Base-by-base conservation (phyloP, 1,140 invertebrate genomes). In the Zaprionus gabonicus region DNA sequence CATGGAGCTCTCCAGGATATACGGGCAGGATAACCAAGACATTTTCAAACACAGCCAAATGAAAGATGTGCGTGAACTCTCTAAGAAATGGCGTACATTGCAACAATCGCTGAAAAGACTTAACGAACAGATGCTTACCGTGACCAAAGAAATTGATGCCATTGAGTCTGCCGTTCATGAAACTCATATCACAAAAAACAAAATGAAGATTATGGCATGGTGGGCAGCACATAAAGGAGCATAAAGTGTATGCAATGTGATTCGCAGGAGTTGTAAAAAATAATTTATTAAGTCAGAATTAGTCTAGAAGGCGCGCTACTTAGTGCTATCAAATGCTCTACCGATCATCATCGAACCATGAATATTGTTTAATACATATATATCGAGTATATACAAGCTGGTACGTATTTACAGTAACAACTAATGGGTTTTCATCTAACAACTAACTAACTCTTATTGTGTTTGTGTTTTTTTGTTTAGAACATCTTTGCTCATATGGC, bases 261-360 rank as follows among this genome's bases (percentile, higher is more conserved):
- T 25, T 36, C n/a, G 15, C 17, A 20, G 44, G 25, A 46, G 60
- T 67, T 72, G 66, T 67, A 63, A 25, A 34, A 74, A 90, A 90
- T 88, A 88, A 88, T 88, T 88, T 88, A 88, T 87, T 87, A 87
- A 56, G 62, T 78, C 78, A 81, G 70, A 90, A 88, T 90, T 90
- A 88, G 81, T 85, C 85, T 88, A 88, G 23, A 76, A 78, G 65
- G 41, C 59, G 74, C 68, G 46, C 74, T 77, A 77, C 84, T 84
- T 87, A 87, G 58, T 68, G 60, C 51, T 81, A 68, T 27, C 56
- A 85, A 80, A 75, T 85, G 70, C 65, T 78, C 78, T 85, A 83
- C 60, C 20, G 46, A 51, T 51, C 20, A 13, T 25, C 46, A 44
- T 51, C 46, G 20, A 46, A 59, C 63, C 80, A 80, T 38, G 64